Evolutionary conservation across 1,140 invertebrate genomes (phyloP).

Genomic region (Sarcophaga bullata): DNA sequence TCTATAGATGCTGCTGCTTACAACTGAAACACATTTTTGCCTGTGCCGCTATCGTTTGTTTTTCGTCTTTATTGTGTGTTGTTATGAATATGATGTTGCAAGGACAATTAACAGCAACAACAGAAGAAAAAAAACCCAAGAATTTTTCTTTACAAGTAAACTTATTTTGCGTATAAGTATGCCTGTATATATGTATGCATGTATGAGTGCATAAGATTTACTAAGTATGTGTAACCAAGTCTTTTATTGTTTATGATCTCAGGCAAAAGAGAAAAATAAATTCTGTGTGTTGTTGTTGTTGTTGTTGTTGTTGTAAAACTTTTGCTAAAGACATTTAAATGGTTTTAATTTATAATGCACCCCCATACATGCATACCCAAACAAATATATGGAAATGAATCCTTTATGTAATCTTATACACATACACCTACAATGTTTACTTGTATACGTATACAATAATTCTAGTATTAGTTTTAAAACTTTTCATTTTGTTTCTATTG

Average conservation of each 20-base stretch:
- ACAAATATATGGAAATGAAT: no score
- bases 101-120: constrained; percentile 3
- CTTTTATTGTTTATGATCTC: constrained; percentile 25
- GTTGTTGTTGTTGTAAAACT: neutral
- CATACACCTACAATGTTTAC: no score
- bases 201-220: neutral
- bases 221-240: neutral
- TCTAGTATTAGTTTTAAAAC: no score
- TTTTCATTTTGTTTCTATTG: no score
- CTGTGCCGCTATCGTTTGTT: no score
- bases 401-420: no score
- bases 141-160: no score
- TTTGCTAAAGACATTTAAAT: constrained; percentile 33
- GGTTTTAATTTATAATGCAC: constrained; percentile 30
- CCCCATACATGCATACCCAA: neutral
- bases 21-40: no score
- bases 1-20: no score
- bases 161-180: no score
- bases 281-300: neutral
- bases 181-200: neutral
- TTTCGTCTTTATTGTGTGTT: no score
- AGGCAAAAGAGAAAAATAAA: constrained; percentile 1
- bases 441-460: no score
- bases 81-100: neutral
- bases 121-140: neutral